phyloP scores from a whole-genome alignment of 2,113 vertebrate genomes.

The Tricholaema leucomelas region DNA sequence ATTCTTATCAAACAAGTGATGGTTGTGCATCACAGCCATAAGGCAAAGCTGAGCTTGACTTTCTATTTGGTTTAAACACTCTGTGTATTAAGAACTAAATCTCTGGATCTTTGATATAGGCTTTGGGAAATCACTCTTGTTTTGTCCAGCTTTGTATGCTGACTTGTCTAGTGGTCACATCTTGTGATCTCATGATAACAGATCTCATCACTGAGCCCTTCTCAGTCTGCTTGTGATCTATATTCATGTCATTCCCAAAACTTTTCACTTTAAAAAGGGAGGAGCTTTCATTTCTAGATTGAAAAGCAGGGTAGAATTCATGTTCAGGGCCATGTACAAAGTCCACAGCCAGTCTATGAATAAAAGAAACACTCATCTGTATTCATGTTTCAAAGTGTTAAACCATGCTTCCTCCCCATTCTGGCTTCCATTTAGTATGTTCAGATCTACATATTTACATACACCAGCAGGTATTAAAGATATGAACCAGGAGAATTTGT shows the following conservation, averaged over 20 bases:
- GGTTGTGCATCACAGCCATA: background rate
- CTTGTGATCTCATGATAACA: background rate
- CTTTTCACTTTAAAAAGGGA: background rate
- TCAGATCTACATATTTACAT: background rate
- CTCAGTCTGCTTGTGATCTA: background rate
- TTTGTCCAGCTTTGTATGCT: background rate
- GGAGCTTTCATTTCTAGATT: background rate
- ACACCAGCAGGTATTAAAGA: background rate
- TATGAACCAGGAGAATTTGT: background rate
- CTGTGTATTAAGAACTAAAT: background rate
- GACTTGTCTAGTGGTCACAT: background rate
- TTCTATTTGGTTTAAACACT: background rate
- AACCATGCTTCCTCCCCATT: background rate
- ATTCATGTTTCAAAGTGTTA: background rate
- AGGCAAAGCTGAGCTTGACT: background rate
- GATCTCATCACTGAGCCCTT: background rate
- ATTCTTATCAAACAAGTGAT: background rate
- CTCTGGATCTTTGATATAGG: background rate
- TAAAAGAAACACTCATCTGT: background rate
- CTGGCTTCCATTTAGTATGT: background rate
- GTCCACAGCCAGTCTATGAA: background rate
- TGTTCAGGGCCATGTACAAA: background rate
- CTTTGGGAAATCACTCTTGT: background rate
- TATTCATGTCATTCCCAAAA: background rate
- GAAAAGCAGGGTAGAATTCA: background rate